phyloP scores from a whole-genome alignment of 2,113 vertebrate species.

The Oryctolagus cuniculus region mOryCun1.1 NC_091443.1:24071001-24071500 shows the following conservation, averaged over 20 bases:
- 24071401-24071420: background rate
- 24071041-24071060: background rate
- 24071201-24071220: background rate
- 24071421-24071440: background rate
- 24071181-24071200: too few species aligned
- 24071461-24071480: background rate
- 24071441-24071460: constrained; percentile 24
- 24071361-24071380: constrained; percentile 15
- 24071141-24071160: too few species aligned
- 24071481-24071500: background rate
- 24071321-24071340: background rate
- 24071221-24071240: background rate
- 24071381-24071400: background rate
- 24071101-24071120: background rate
- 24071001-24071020: background rate
- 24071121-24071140: too few species aligned
- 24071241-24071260: background rate
- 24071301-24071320: background rate
- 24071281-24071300: background rate
- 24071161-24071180: too few species aligned
- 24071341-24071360: background rate
- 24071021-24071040: background rate
- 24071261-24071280: background rate
- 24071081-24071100: background rate
- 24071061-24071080: background rate